Evolutionary conservation across 2,797 vertebrate species (phyloP).

Genomic region (Falco naumanni): DNA sequence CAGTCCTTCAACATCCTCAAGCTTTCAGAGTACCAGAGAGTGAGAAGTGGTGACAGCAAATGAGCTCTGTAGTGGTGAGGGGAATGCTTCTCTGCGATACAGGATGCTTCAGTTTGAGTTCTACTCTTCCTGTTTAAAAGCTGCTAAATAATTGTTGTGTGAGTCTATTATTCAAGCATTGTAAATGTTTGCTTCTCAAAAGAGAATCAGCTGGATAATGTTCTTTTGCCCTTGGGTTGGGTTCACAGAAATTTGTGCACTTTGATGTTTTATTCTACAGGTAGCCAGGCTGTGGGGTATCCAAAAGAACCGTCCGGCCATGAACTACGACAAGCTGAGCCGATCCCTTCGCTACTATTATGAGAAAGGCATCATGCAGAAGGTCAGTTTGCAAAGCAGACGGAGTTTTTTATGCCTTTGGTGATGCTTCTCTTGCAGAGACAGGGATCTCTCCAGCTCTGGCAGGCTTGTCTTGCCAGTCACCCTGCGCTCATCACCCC

Average conservation of each 20-base stretch:
- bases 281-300: constrained; percentile 98
- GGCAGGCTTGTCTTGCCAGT: no score
- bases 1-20: not conserved
- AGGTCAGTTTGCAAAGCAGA: constrained; percentile 79
- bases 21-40: not conserved
- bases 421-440: not conserved
- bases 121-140: not conserved
- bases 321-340: constrained; percentile 99
- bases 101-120: not conserved
- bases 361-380: constrained; percentile 99
- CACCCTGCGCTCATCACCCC: not conserved
- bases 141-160: not conserved
- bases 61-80: not conserved
- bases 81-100: not conserved
- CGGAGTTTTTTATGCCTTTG: rapidly evolving
- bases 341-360: constrained; percentile 97
- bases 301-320: constrained; percentile 99
- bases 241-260: rapidly evolving
- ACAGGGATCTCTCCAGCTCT: no score
- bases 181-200: not conserved
- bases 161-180: not conserved
- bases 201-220: not conserved
- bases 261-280: constrained; percentile 68
- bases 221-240: not conserved
- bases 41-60: not conserved